phyloP scores from a whole-genome alignment of 2,888 invertebrate species.

The Empis livida region DNA sequence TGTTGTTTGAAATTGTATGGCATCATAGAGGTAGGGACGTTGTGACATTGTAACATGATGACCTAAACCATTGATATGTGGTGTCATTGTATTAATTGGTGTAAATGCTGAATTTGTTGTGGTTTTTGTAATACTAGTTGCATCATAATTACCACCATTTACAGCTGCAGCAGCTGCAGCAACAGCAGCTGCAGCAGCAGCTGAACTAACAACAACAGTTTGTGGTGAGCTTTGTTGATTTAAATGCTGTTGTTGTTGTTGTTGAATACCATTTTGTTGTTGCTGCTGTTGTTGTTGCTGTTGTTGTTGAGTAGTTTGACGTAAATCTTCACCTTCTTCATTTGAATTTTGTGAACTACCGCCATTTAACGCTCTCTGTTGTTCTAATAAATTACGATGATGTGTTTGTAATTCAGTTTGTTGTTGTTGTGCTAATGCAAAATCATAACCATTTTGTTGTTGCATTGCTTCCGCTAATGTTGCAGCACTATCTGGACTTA shows the following conservation, averaged over 20 bases:
- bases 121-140: constrained; percentile 17
- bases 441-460: constrained; percentile 35
- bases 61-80: constrained; percentile 53
- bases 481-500: constrained; percentile 58
- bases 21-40: constrained; percentile 80
- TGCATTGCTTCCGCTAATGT: constrained; percentile 50
- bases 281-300: constrained; percentile 25
- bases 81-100: constrained; percentile 75
- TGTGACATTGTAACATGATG: constrained; percentile 46
- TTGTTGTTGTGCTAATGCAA: constrained; percentile 24
- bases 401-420: constrained; percentile 31
- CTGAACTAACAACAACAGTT: constrained; percentile 18
- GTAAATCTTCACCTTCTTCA: constrained; percentile 33
- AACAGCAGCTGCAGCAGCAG: constrained; percentile 27
- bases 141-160: constrained; percentile 12
- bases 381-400: constrained; percentile 51
- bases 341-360: constrained; percentile 28
- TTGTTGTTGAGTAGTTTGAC: constrained; percentile 26
- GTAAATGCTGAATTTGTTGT: constrained; percentile 79
- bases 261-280: constrained; percentile 14
- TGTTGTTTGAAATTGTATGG: constrained; percentile 63
- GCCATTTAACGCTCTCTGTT: constrained; percentile 29
- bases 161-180: constrained; percentile 9
- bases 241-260: constrained; percentile 20
- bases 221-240: constrained; percentile 21